Evolutionary conservation across 2,888 invertebrate species (phyloP), one percentile per base, ranked within the genome.

Genomic region (Caenorhabditis afra): DNA sequence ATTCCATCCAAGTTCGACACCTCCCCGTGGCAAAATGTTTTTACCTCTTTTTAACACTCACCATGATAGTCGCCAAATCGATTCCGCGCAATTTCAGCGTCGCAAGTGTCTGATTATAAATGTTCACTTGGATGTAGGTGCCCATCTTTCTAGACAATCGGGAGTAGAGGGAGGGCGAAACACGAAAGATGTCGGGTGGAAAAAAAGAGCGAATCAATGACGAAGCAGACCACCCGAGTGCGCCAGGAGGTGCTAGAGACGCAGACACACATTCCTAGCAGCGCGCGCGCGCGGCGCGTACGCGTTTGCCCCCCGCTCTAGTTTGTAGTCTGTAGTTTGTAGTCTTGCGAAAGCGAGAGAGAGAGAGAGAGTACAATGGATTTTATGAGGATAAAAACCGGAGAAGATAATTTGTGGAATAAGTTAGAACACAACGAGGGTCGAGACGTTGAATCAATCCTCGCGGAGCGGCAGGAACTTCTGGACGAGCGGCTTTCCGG

Each of bases 381-480:
- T 64, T 64, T 52, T 50, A 50, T 39, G 14, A 41, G 18, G 41
- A 65, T 5, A 29, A 29, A 7, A 29, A 3, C 65, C 53, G 57
- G 55, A 39, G 11, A 47, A 47, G 20, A 14, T 16, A 61, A 22
- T 39, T n/a, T 18, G 37, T 39, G 18, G 35, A 71, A 71, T 71
- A 71, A 71, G n/a, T 71, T 71, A 71, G 39, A 52, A 1, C 11
- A 37, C 35, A 20, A 22, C 41, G 45, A 5, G 37, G 16, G 41
- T 11, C 18, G 23, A 20, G 14, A 3, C 10, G 16, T 29, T n/a
- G n/a, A 71, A 41, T 79, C 78, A 89, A 82, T 89, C 89, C 68
- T 89, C 89, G 61, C 89, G 85, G 57, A 89, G 87, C 49, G 81
- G 82, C 53, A 88, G 73, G 59, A 71, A 62, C 70, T 84, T 75